These are phyloP conservation scores for Melanotaenia nigrans DNA, from an alignment of 2,797 vertebrate genomes.

Conservation along the genomic window DNA sequence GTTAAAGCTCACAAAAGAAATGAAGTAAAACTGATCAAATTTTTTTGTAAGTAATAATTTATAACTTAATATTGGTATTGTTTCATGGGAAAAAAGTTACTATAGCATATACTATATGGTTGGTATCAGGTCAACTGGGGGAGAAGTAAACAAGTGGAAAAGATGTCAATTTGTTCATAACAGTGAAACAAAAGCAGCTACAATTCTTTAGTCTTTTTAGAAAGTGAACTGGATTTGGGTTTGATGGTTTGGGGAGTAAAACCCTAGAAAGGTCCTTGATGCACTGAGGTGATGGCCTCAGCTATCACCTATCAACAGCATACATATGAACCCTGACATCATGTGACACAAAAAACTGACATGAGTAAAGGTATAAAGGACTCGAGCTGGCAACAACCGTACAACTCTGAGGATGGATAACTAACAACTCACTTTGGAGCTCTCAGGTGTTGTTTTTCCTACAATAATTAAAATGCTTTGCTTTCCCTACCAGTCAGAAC, in stretches of 20 bases:
- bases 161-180: neutral
- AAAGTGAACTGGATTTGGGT: neutral
- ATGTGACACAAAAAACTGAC: neutral
- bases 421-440: neutral
- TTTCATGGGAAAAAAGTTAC: neutral
- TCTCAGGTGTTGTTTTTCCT: neutral
- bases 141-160: neutral
- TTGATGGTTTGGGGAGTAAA: neutral
- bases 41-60: neutral
- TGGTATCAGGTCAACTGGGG: neutral
- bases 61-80: neutral
- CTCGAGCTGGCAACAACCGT: neutral
- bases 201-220: neutral
- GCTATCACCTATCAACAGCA: neutral
- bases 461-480: neutral
- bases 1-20: neutral
- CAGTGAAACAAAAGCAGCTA: neutral
- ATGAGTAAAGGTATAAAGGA: neutral
- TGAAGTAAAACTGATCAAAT: neutral
- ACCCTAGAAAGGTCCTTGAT: neutral
- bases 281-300: neutral
- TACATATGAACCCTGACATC: neutral
- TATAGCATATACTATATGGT: no score
- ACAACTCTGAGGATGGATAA: neutral
- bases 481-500: neutral